Evolutionary conservation across 1,140 invertebrate genomes (phyloP), one percentile per base, ranked within the genome.

Genomic region (Mamestra configurata): DNA sequence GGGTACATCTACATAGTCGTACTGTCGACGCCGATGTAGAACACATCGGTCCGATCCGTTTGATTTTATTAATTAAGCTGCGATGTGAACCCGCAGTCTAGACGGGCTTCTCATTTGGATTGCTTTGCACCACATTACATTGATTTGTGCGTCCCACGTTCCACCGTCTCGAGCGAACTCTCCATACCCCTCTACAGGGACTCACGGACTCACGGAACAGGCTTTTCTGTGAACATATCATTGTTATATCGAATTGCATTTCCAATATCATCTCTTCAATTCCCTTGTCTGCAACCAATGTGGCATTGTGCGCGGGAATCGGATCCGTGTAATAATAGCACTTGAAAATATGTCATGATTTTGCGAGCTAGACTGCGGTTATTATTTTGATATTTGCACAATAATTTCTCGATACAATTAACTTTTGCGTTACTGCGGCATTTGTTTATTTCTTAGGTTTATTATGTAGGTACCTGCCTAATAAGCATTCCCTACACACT

Each of bases 131-230:
- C 76, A 82, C 82, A 86, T 86, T 86, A 87, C 85, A 86, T 88
- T 87, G 87, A 88, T 88, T 88, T 87, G 86, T 86, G 81, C 83
- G 77, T 68, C 79, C 81, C 80, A 80, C n/a, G n/a, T n/a, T n/a
- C n/a, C n/a, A n/a, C 82, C 80, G 80, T 80, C 77, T 78, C 57
- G 37, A 53, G 31, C 49, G 49, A 31, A 71, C 73, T 35, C 57
- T 66, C 27, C 27, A 49, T 77, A 31, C 13, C 71, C 35, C 51
- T 40, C n/a, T 55, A 20, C 18, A 20, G 51, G 49, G 49, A 20
- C 20, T 53, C 51, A 53, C 53, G 53, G 18, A 31, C 70, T 55
- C 24, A 24, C 15, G 40, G 40, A 76, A 46, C 66, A 68, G 13
- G 75, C 46, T 76, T 68, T 77, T 77, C 64, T 61, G 43, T 66